These are phyloP conservation scores for Aleiodes alternator DNA, from an alignment of 2,888 invertebrate species.

Conservation along the genomic window DNA sequence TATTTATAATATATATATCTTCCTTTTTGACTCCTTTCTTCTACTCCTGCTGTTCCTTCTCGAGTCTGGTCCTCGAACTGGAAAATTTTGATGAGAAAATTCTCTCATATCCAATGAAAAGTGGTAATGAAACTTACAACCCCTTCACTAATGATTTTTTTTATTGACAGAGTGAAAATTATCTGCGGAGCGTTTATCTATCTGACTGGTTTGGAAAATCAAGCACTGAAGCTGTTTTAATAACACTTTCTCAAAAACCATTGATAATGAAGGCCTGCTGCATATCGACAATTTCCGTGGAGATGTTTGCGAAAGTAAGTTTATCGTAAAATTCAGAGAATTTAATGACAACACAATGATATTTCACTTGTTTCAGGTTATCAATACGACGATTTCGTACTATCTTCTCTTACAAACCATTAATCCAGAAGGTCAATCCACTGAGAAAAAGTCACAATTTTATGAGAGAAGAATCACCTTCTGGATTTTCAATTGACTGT, in stretches of 20 bases:
- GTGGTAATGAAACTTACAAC: no score
- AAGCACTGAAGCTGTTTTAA: not conserved
- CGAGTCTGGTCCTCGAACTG: no score
- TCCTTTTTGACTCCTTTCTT: no score
- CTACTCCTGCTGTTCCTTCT: no score
- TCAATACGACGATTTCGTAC: not conserved
- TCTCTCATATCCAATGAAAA: no score
- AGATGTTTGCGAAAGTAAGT: constrained; percentile 47
- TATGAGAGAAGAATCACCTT: no score
- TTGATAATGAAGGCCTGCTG: not conserved
- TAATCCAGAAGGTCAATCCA: not conserved
- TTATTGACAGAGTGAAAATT: not conserved
- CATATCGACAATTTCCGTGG: constrained; percentile 32
- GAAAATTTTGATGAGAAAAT: no score
- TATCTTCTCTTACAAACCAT: not conserved
- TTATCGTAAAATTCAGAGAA: not conserved
- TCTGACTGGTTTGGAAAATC: not conserved
- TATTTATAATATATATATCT: no score
- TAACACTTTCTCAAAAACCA: not conserved
- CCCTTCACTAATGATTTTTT: not conserved
- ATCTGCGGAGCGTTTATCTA: not conserved
- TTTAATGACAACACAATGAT: not conserved
- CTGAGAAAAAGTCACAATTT: no score
- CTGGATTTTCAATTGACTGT: no score
- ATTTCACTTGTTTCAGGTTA: not conserved